phyloP scores from a whole-genome alignment of 2,797 vertebrate species.

The Ibycter americanus region DNA sequence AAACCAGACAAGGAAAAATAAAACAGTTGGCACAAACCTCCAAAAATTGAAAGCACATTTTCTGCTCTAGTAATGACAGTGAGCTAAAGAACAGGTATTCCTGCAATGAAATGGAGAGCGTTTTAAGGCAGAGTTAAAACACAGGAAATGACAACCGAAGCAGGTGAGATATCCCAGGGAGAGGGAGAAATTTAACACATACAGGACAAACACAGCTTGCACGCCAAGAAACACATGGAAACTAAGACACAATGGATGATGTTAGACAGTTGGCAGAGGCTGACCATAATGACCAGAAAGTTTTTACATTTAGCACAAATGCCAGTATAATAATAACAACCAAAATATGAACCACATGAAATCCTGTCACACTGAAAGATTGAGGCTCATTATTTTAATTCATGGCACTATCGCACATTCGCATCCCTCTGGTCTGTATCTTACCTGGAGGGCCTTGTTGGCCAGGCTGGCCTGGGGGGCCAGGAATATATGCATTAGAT shows the following conservation, averaged over 20 bases:
- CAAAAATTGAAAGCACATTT: background rate
- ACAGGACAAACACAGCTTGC: background rate
- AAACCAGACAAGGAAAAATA: background rate
- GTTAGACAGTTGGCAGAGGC: background rate
- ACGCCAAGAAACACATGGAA: background rate
- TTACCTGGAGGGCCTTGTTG: conserved; percentile 87
- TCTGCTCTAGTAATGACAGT: background rate
- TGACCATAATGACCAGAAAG: background rate
- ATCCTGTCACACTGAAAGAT: background rate
- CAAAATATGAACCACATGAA: background rate
- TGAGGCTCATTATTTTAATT: background rate
- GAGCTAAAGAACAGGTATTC: background rate
- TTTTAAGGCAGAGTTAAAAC: background rate
- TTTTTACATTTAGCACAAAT: background rate
- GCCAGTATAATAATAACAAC: background rate
- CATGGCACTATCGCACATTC: background rate
- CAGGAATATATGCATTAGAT: conserved; percentile 85
- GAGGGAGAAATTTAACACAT: background rate
- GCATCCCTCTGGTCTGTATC: background rate
- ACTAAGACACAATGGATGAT: background rate
- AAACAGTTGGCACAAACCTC: background rate
- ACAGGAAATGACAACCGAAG: background rate
- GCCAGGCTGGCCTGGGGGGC: conserved; percentile 88
- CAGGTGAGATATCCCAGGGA: background rate
- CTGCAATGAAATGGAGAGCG: background rate